Evolutionary conservation across 2,888 invertebrate genomes (phyloP).

Genomic region (Cremastinae sp.): DNA sequence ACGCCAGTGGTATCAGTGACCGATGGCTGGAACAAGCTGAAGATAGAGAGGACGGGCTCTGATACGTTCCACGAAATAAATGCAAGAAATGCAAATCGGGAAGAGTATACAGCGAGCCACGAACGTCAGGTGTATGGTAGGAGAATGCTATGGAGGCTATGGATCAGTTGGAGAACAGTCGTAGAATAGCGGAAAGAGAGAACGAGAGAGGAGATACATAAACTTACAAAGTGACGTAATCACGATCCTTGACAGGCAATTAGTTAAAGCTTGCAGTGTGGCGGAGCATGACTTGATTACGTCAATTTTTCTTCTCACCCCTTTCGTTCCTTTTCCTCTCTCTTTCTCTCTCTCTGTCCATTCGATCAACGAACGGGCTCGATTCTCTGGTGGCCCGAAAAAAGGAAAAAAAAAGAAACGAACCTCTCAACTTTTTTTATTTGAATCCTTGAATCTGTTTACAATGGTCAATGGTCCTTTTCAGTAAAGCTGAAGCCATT

Average conservation of each 20-base stretch:
- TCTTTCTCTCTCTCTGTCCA: slow-evolving; percentile 63
- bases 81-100: slow-evolving; percentile 51
- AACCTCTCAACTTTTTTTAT: background rate
- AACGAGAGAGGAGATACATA: slow-evolving; percentile 47
- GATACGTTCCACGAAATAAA: slow-evolving; percentile 34
- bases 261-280: slow-evolving; percentile 70
- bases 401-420: background rate
- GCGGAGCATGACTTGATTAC: slow-evolving; percentile 72
- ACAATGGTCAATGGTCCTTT: too few species aligned
- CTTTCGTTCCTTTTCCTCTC: slow-evolving; percentile 66
- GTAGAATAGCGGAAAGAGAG: slow-evolving; percentile 9
- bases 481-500: too few species aligned
- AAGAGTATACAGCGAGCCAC: slow-evolving; percentile 9
- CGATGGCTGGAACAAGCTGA: slow-evolving; percentile 37
- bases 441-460: background rate
- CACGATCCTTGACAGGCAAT: slow-evolving; percentile 77
- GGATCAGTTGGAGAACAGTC: background rate
- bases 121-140: slow-evolving; percentile 30
- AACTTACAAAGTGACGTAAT: slow-evolving; percentile 78
- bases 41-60: slow-evolving; percentile 39
- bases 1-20: slow-evolving; percentile 33
- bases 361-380: slow-evolving; percentile 58
- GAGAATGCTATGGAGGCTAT: background rate
- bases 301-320: slow-evolving; percentile 75
- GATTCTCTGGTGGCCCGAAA: slow-evolving; percentile 6